Base-by-base conservation (phyloP, 2,113 vertebrate genomes). In the Ornithorhynchus anatinus region DNA sequence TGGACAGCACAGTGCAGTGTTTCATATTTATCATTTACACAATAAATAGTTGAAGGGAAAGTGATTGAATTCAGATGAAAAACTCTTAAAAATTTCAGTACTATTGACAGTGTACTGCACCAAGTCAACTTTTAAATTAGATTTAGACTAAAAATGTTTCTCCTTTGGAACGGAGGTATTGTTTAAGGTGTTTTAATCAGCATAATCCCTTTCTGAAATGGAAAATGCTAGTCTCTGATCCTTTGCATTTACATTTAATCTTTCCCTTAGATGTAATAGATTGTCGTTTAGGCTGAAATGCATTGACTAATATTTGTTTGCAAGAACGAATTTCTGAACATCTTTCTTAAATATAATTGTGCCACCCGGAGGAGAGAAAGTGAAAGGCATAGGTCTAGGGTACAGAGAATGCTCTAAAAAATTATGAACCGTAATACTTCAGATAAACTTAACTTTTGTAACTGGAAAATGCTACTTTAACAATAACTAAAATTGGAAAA, bases 361-460 rank as follows among this genome's bases (percentile, higher is more conserved):
- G 86, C 89, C 86, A 88, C 62, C 80, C 86, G 87, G 84, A 80
- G 89, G 78, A 67, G 64, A 37, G 10, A 78, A 78, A 60, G 50
- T 67, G 32, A 72, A 86, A 56, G 75, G 10, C 50, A 23, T 40
- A 15, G n/a, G n/a, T n/a, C n/a, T n/a, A n/a, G n/a, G n/a, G n/a
- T n/a, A n/a, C n/a, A n/a, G 58, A 59, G 53, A 57, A 42, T 61
- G 62, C 25, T 33, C 53, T 29, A 40, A 44, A 52, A 44, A 51
- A 62, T 50, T 62, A 39, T 32, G 23, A n/a, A n/a, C n/a, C n/a
- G n/a, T n/a, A n/a, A n/a, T n/a, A n/a, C n/a, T n/a, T n/a, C n/a
- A n/a, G n/a, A 25, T 35, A 7, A 53, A 70, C 35, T 64, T 40
- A 40, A 7, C 45, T 8, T 37, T 10, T 39, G 29, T n/a, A n/a